phyloP scores from a whole-genome alignment of 2,113 vertebrate genomes.

The Saguinus imperator region DNA sequence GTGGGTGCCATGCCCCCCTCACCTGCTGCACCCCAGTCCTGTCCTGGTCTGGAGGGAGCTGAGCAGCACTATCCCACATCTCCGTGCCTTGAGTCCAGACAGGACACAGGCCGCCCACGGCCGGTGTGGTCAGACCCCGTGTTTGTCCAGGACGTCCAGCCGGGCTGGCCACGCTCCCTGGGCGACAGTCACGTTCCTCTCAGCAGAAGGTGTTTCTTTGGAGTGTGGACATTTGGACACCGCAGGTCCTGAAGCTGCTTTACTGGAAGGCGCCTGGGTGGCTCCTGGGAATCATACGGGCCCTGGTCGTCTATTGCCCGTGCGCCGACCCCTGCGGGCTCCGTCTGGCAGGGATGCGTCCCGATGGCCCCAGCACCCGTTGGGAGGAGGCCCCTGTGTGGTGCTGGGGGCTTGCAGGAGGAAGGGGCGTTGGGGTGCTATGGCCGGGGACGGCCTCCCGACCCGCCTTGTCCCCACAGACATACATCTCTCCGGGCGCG shows the following conservation, averaged over 20 bases:
- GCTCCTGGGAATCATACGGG: too few species aligned
- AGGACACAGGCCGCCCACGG: too few species aligned
- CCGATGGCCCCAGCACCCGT: too few species aligned
- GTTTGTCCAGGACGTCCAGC: not conserved
- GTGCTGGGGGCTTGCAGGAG: too few species aligned
- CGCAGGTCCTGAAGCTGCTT: too few species aligned
- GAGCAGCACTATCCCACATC: not conserved
- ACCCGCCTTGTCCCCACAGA: constrained; percentile 80
- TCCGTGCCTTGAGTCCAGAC: too few species aligned
- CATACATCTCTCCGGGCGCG: constrained; percentile 93
- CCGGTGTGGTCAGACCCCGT: not conserved
- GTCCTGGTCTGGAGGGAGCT: not conserved
- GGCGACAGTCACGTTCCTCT: too few species aligned
- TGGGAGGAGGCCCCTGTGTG: not conserved
- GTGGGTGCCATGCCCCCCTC: not conserved
- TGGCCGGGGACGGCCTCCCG: rapidly evolving
- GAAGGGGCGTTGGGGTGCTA: rapidly evolving
- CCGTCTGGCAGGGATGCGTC: not conserved
- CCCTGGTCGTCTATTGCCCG: too few species aligned
- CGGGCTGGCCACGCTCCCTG: too few species aligned
- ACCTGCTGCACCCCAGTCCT: not conserved
- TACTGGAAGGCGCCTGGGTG: too few species aligned
- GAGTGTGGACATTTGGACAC: rapidly evolving
- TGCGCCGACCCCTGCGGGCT: too few species aligned
- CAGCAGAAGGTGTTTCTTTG: not conserved